Evolutionary conservation across 2,888 invertebrate genomes (phyloP).

Genomic region (Tetanocera ferruginea): DNA sequence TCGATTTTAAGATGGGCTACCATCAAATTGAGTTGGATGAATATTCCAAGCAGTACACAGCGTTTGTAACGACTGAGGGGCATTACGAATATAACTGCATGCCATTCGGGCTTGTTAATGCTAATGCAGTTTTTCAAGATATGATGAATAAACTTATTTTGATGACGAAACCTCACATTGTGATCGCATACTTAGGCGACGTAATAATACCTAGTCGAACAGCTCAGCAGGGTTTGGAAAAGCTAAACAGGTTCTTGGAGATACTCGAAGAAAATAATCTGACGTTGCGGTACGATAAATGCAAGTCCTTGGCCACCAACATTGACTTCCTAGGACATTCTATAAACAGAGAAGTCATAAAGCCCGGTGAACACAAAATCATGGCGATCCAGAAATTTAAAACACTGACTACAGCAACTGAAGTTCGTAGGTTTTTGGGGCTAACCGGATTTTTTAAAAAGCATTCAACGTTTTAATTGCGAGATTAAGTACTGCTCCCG

Average conservation of each 20-base stretch:
- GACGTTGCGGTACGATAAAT: conserved; percentile 14
- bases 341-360: conserved; percentile 30
- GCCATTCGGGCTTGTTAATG: conserved; percentile 45
- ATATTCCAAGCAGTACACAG: conserved; percentile 34
- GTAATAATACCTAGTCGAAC: conserved; percentile 28
- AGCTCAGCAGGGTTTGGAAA: conserved; percentile 9
- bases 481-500: background rate
- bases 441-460: conserved; percentile 34
- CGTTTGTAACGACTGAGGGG: conserved; percentile 41
- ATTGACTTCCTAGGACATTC: conserved; percentile 31
- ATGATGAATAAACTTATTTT: conserved; percentile 40
- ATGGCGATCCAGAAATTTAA: conserved; percentile 22
- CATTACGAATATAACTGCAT: conserved; percentile 45
- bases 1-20: conserved; percentile 43
- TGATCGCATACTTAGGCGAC: conserved; percentile 25
- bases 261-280: background rate
- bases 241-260: background rate
- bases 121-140: conserved; percentile 43
- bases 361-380: conserved; percentile 37
- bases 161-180: conserved; percentile 12
- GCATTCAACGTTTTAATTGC: conserved; percentile 25
- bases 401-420: conserved; percentile 25
- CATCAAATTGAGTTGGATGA: conserved; percentile 44
- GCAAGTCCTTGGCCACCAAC: background rate
- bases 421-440: conserved; percentile 30